Evolutionary conservation across 2,888 invertebrate species (phyloP).

Genomic region (Epinotia nisella): DNA sequence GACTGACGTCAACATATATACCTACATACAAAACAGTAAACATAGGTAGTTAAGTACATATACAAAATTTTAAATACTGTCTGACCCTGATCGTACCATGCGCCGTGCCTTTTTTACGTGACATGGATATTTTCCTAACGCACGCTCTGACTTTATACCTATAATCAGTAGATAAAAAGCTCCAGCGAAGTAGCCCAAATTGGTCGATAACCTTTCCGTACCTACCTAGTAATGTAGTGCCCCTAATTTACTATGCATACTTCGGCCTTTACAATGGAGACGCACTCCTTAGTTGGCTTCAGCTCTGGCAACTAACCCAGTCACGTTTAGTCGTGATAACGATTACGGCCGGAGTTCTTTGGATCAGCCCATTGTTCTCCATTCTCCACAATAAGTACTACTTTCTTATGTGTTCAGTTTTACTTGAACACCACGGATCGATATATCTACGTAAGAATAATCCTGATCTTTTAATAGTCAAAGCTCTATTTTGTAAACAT

Average conservation of each 20-base stretch:
- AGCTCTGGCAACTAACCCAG: slow-evolving; percentile 49
- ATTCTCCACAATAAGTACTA: slow-evolving; percentile 27
- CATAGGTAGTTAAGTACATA: neutral
- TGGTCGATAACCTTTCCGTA: slow-evolving; percentile 5
- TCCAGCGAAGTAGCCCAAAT: slow-evolving; percentile 12
- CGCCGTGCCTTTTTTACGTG: too few relatives aligned
- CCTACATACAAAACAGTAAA: neutral
- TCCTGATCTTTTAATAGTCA: neutral
- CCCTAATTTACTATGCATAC: slow-evolving; percentile 23
- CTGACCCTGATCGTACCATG: too few relatives aligned
- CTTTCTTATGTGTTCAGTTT: slow-evolving; percentile 29
- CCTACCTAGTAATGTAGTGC: neutral
- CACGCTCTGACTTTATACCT: neutral
- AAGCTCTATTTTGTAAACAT: slow-evolving; percentile 36
- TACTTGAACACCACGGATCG: neutral
- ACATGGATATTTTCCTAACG: neutral
- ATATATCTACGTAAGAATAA: neutral
- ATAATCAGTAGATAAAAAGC: neutral
- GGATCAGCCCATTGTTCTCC: slow-evolving; percentile 30
- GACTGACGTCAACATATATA: neutral
- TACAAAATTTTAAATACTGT: too few relatives aligned
- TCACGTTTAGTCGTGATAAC: slow-evolving; percentile 54
- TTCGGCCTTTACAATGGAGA: slow-evolving; percentile 45
- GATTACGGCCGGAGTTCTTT: slow-evolving; percentile 42
- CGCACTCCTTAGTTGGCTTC: slow-evolving; percentile 38